Evolutionary conservation across 2,888 invertebrate species (phyloP).

Genomic region (Steinernema scapterisci): DNA sequence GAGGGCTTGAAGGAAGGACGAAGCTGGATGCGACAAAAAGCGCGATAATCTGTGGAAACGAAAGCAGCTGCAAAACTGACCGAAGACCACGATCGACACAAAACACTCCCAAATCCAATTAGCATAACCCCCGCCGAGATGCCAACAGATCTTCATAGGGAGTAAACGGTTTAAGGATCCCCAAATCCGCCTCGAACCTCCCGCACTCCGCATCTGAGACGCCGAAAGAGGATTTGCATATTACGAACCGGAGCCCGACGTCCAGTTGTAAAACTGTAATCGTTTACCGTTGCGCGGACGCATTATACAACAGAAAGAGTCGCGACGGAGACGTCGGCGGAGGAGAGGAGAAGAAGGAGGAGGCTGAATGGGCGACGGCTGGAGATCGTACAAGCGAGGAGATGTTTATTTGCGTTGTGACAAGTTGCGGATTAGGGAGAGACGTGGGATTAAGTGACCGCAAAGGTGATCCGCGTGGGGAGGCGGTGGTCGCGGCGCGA

Average conservation of each 20-base stretch:
- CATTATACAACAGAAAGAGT: constrained; percentile 18
- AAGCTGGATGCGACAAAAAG: no score
- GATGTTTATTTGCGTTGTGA: constrained; percentile 29
- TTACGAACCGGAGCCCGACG: background rate
- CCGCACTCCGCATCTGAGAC: background rate
- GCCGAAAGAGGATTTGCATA: constrained; percentile 27
- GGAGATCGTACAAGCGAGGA: background rate
- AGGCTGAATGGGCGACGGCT: background rate
- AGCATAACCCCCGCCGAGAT: no score
- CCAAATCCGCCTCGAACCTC: no score
- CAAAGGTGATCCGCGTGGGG: background rate
- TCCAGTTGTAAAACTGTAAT: constrained; percentile 7
- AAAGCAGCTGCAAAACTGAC: no score
- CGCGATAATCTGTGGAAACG: no score
- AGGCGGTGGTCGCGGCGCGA: background rate
- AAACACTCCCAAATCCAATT: no score
- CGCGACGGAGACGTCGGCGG: background rate
- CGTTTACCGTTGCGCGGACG: constrained; percentile 9
- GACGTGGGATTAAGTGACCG: constrained; percentile 17
- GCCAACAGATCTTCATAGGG: no score
- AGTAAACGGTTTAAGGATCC: no score
- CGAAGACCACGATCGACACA: no score
- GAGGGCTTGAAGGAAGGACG: no score
- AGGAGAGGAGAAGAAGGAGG: background rate
- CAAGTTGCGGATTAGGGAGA: constrained; percentile 13